Base-by-base conservation (phyloP, 2,113 vertebrate species). In the Diglossa brunneiventris region DNA sequence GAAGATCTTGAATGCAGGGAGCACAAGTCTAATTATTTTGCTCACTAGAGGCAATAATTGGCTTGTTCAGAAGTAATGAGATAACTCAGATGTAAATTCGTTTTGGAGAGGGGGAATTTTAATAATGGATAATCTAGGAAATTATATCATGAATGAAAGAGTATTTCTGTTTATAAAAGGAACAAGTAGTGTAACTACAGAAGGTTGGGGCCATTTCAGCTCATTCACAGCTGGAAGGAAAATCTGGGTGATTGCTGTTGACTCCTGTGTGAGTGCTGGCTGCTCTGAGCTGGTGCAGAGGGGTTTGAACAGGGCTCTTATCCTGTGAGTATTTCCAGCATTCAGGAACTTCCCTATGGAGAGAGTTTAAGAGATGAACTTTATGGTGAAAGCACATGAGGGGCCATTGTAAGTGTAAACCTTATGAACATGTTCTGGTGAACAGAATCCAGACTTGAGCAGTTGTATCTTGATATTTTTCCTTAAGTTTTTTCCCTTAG, bases 41-140 rank as follows among this genome's bases (percentile, higher is more conserved):
- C 96, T 97, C 95, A 83, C 90, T 90, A 90, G 92, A 79, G 68
- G 92, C 94, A 94, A 64, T 96, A 97, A 96, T 97, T 97, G 97
- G 90, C 83, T 97, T 97, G 91, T 97, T 98, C 95, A 96, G 93
- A 85, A 95, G 94, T 97, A 97, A 96, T 97, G 97, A 97, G 89
- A 93, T 97, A 97, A 97, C 98, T 98, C 89, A 98, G 95, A 97
- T 98, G 95, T 97, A 97, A 97, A 97, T 97, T 97, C 92, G n/a
- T 84, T 97, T 98, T 97, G 86, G 94, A 95, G 77, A 95, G 85
- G 90, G 64, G 59, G 90, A 89, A 96, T 97, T 97, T 91, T 97
- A 98, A 97, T 97, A 97, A 97, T 97, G 95, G 92, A 91, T 97
- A 97, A 97, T 98, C 97, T 95, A 90, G 91, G 95, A 92, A 96